Evolutionary conservation across 2,113 vertebrate genomes (phyloP), one percentile per base, ranked within the genome.

Genomic region (Labeo rohita): DNA sequence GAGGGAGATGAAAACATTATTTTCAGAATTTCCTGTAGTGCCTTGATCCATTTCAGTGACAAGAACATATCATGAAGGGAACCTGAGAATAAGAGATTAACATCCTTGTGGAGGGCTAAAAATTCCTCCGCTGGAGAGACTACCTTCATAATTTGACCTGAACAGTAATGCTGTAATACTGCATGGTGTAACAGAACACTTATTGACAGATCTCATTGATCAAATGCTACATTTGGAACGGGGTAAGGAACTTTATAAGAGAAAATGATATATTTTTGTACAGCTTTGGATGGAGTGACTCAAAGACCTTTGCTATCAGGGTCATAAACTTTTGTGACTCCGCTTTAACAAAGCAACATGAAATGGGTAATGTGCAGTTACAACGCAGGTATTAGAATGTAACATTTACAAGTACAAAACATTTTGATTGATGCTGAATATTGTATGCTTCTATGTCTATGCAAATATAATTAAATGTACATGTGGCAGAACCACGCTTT

Each of bases 71-170:
- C 15, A 84, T 56, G 18, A 63, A 68, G 56, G 84, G 23, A 52
- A 86, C 81, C 36, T 65, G 85, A 88, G 85, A 80, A 84, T 63
- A 59, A 72, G 54, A 68, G 78, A 68, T 47, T 28, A 11, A 66
- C 39, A 79, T 86, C 75, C 81, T 87, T 89, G 56, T 83, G 66
- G 47, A 86, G 10, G 45, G 85, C 80, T 87, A 83, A 84, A 84
- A 59, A 84, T 83, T 5, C 36, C 39, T 80, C 21, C 63, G 79
- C 75, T 8, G 50, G 76, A 63, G 52, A 80, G 80, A 59, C 45
- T 39, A 59, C n/a, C 28, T 63, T 59, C 28, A 63, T 63, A 47
- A 61, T 80, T 80, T 80, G 54, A 45, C 77, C 77, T 80, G 7
- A 88, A 21, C 74, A 3, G 54, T 9, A 36, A 61, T 73, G 66